phyloP scores from a whole-genome alignment of 2,797 vertebrate species.

The Prunella strophiata region DNA sequence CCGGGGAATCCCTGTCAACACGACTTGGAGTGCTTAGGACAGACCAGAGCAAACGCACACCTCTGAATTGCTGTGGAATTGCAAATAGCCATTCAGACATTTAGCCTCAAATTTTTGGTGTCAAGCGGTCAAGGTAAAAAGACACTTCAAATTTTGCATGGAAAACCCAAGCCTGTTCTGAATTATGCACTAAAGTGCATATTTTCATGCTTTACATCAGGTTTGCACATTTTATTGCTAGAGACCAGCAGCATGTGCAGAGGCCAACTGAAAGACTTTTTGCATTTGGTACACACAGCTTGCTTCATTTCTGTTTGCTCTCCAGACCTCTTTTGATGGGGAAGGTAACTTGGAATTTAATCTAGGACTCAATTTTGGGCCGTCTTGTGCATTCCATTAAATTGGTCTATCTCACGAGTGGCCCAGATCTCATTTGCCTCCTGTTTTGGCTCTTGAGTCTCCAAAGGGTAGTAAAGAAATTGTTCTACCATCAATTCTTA shows the following conservation, averaged over 20 bases:
- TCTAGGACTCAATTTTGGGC: slow-evolving; percentile 38
- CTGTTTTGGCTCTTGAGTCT: slow-evolving; percentile 30
- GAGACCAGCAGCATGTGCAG: background rate
- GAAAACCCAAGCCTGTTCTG: background rate
- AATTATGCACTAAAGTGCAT: background rate
- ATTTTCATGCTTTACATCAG: background rate
- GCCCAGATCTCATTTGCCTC: slow-evolving; percentile 46
- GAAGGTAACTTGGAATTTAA: slow-evolving; percentile 45
- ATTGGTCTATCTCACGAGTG: background rate
- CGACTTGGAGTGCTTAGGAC: background rate
- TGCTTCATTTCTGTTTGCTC: background rate
- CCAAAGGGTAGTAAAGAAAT: slow-evolving; percentile 40
- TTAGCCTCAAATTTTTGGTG: background rate
- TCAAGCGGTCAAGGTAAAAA: background rate
- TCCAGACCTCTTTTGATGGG: slow-evolving; percentile 3
- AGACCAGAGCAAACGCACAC: fast-evolving
- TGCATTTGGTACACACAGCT: background rate
- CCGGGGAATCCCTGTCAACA: background rate
- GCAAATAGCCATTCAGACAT: background rate
- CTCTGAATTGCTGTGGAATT: background rate
- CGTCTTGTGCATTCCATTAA: slow-evolving; percentile 20
- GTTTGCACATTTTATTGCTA: slow-evolving; percentile 5
- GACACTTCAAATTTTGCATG: background rate
- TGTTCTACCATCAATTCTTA: slow-evolving; percentile 44
- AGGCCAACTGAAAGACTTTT: background rate